These are phyloP conservation scores for Biston betularia DNA, from an alignment of 2,888 invertebrate genomes.

Conservation along the genomic window DNA sequence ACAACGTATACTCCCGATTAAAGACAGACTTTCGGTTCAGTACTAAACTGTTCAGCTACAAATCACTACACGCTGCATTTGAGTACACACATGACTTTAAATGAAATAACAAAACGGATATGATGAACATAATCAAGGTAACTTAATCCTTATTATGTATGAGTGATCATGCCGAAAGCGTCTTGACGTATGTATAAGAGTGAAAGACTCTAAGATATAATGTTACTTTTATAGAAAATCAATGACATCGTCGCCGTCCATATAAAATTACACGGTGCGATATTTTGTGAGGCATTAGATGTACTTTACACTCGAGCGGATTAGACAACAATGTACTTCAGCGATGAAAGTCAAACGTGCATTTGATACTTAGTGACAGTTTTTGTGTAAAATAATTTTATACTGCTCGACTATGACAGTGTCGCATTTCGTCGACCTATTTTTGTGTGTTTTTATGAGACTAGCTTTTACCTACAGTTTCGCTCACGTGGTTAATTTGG, in stretches of 20 bases:
- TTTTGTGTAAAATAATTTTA: constrained; percentile 66
- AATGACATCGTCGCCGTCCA: constrained; percentile 76
- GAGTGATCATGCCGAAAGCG: constrained; percentile 62
- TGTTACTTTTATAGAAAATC: constrained; percentile 73
- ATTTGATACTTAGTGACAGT: constrained; percentile 71
- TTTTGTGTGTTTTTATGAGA: constrained; percentile 41
- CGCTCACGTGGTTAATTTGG: too few species aligned
- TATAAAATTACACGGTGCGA: constrained; percentile 76
- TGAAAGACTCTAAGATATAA: constrained; percentile 63
- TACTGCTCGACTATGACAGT: constrained; percentile 48
- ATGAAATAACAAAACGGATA: constrained; percentile 33
- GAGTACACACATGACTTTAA: constrained; percentile 9
- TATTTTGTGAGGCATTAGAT: constrained; percentile 76
- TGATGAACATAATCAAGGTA: constrained; percentile 49
- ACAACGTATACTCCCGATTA: not conserved
- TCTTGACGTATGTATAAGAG: constrained; percentile 53
- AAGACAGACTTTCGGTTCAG: not conserved
- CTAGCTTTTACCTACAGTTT: not conserved
- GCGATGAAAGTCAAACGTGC: constrained; percentile 71
- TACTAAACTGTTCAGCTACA: not conserved
- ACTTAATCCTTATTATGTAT: constrained; percentile 63
- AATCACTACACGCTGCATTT: not conserved
- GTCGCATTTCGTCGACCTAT: constrained; percentile 57
- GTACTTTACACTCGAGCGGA: constrained; percentile 63
- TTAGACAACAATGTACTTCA: constrained; percentile 68